Base-by-base conservation (phyloP, 1,140 invertebrate genomes). In the Penaeus japonicus region DNA sequence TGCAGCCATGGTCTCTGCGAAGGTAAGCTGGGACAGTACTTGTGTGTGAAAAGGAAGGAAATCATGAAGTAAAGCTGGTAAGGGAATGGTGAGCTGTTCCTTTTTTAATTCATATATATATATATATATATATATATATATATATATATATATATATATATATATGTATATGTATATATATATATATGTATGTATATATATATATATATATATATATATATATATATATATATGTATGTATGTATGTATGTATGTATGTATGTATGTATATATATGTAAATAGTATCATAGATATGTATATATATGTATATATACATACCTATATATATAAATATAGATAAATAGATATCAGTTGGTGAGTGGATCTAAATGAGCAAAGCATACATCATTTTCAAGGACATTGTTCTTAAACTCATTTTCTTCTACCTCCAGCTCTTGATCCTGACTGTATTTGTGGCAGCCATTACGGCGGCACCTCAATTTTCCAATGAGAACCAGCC, bases 251-350 rank as follows among this genome's bases (percentile, higher is more conserved):
- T 65, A 24, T 65, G 15, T 65, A 17, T 65, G 17, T 65, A 17
- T 65, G 15, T 65, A 65, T 15, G 27, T 65, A 65, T 65, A 65
- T 65, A 65, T 65, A 65, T 4, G 27, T 65, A 65, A n/a, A 65
- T 65, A 65, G 22, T n/a, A n/a, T n/a, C 27, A 65, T 65, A 65
- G 22, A 65, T 65, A 65, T 65, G 27, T 65, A 65, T 65, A 65
- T 65, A 65, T 65, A 65, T 65, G 27, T 65, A 65, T 65, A 65
- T 65, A 65, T 65, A 65, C 27, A 4, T 65, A 65, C 30, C n/a
- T 65, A 65, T 65, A 65, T 65, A 65, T 65, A 65, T 65, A 65
- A 24, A 65, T 65, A 65, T 65, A 65, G n/a, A 65, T 65, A 65
- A 7, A 65, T 65, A 65, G 7, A 65, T 20, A 65, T 20, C n/a